Evolutionary conservation across 2,888 invertebrate species (phyloP).

Genomic region (Euclidia mi): DNA sequence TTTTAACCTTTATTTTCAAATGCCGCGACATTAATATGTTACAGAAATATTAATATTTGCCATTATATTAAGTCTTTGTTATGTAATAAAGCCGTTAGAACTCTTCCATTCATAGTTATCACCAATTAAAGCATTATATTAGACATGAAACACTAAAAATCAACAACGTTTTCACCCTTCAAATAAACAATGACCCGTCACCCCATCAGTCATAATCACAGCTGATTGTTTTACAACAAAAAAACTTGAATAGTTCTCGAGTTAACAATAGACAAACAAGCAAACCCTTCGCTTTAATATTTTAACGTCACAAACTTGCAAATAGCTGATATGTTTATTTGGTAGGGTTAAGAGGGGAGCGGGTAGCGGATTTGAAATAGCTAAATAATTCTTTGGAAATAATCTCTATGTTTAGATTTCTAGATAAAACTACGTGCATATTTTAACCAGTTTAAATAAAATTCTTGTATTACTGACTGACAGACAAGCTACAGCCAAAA

Average conservation of each 20-base stretch:
- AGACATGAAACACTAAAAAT: conserved; percentile 11
- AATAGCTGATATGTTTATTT: conserved; percentile 39
- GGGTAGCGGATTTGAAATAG: conserved; percentile 31
- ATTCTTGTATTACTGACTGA: no score
- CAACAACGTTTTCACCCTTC: conserved; percentile 11
- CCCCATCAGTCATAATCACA: conserved; percentile 63
- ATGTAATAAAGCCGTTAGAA: no score
- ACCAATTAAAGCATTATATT: not conserved
- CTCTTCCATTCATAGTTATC: no score
- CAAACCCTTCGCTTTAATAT: conserved; percentile 77
- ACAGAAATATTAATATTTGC: no score
- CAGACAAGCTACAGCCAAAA: no score
- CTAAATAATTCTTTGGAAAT: no score
- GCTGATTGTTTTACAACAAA: conserved; percentile 71
- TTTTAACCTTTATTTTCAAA: no score
- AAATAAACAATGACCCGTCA: conserved; percentile 20
- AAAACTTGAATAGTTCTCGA: conserved; percentile 70
- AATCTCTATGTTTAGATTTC: no score
- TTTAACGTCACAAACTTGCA: conserved; percentile 73
- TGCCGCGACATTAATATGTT: no score
- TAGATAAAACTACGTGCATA: not conserved
- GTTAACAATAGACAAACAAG: conserved; percentile 75
- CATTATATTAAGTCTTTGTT: not conserved
- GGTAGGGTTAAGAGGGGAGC: conserved; percentile 25
- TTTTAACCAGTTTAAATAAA: not conserved